phyloP scores from a whole-genome alignment of 2,888 invertebrate genomes.

The Idaea biselata region DNA sequence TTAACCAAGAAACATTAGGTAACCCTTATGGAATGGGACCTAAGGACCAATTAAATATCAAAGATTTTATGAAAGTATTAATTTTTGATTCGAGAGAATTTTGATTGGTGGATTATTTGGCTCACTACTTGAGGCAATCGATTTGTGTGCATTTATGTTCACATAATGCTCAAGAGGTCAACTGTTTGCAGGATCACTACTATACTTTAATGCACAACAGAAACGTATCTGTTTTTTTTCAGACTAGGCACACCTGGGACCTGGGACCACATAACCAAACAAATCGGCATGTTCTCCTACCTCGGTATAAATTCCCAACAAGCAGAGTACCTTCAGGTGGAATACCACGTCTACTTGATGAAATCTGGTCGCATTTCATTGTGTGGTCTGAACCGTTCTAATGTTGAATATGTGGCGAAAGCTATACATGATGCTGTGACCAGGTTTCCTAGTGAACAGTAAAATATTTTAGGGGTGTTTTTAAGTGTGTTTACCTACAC shows the following conservation, averaged over 20 bases:
- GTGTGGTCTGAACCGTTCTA: neutral
- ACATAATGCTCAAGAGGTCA: too few species aligned
- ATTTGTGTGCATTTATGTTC: too few species aligned
- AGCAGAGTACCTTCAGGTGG: neutral
- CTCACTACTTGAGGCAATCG: too few species aligned
- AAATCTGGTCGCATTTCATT: neutral
- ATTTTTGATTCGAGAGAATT: too few species aligned
- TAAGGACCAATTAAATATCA: too few species aligned
- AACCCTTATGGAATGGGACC: too few species aligned
- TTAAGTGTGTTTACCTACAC: too few species aligned
- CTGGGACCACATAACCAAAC: constrained; percentile 4
- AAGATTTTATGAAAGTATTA: too few species aligned
- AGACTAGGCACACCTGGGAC: neutral
- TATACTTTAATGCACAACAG: too few species aligned
- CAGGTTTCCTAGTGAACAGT: neutral
- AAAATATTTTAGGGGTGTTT: neutral
- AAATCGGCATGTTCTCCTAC: constrained; percentile 5
- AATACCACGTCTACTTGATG: neutral
- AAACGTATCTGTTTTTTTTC: neutral
- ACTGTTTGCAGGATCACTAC: too few species aligned
- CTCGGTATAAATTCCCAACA: neutral
- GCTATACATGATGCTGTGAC: neutral
- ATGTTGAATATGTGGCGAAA: neutral
- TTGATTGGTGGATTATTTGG: too few species aligned
- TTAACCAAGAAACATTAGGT: too few species aligned